Base-by-base conservation (phyloP, 2,888 invertebrate species). In the Heterodera filipjevi region DNA sequence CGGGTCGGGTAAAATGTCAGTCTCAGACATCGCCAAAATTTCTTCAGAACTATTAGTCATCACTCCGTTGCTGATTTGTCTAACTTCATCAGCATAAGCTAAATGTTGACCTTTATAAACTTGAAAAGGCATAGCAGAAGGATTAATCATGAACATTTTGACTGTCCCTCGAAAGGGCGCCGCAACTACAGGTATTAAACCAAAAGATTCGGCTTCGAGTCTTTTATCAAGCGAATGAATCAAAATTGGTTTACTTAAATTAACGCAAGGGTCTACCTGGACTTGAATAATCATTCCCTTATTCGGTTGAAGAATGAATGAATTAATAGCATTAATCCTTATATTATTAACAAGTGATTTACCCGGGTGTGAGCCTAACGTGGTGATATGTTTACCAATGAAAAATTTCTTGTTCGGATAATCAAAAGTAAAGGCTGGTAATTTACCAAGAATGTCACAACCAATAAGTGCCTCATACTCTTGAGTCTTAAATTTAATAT, bases 1-100 rank as follows among this genome's bases (percentile, higher is more conserved):
- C 0, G 81, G 81, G 39, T 81, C 81, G 27, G n/a, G 22, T 10
- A 33, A 14, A 22, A 30, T 19, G 3, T 68, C 39, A 22, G 2
- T 33, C 1, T 12, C n/a, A 0, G 33, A 30, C 6, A 66, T 33
- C 3, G 49, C 5, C 59, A 59, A 27, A 3, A 76, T 12, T 1
- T 39, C 35, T 68, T 44, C n/a, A 14, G 49, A 33, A 72, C 68
- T 10, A 66, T 32, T 66, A 30, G 10, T 30, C 19, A 66, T 49
- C 22, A 22, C 16, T 6, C 16, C 12, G 14, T 39, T 39, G 14
- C 27, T 27, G 8, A 33, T 19, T 35, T 73, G 59, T 72, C 22
- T n/a, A 10, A 64, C 35, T 68, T 66, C 39, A 44, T 39, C 16
- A 12, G 35, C 33, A 30, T 76, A 76, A 32, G 72, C 76, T 3